These are phyloP conservation scores for Paguma larvata DNA, from an alignment of 2,797 vertebrate genomes.

Conservation along the genomic window DNA sequence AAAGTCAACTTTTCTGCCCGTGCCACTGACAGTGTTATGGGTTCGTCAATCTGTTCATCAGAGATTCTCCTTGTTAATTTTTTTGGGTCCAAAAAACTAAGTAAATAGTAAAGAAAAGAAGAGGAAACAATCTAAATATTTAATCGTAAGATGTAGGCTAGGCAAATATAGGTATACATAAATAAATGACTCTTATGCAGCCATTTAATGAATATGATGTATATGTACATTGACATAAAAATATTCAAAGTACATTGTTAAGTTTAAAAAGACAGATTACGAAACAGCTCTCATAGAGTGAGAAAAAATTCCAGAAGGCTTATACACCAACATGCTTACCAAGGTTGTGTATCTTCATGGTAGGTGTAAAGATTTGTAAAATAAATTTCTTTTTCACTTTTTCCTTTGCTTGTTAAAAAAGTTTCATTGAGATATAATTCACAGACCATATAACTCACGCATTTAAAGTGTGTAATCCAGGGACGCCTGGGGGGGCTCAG, in stretches of 20 bases:
- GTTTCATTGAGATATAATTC: neutral
- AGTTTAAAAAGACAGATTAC: neutral
- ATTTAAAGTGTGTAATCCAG: neutral
- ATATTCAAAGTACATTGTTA: neutral
- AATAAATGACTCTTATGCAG: neutral
- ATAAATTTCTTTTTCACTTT: neutral
- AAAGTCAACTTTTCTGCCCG: neutral
- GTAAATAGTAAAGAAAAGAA: neutral
- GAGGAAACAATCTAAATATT: neutral
- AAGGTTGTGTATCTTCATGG: neutral
- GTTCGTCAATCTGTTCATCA: neutral
- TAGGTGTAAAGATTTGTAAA: neutral
- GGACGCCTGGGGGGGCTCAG: too few relatives aligned
- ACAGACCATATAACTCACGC: neutral
- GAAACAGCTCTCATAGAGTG: neutral
- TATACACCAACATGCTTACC: neutral
- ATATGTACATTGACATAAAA: neutral
- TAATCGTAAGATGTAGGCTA: neutral
- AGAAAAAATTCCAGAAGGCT: neutral
- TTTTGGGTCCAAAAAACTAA: neutral
- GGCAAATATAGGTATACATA: neutral
- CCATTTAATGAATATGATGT: conserved; percentile 3
- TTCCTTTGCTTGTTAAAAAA: neutral
- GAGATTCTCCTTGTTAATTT: neutral
- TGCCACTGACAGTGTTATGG: neutral